Conservation (phyloP, 2,888 invertebrate genomes). For the Lutraria lutraria region DNA sequence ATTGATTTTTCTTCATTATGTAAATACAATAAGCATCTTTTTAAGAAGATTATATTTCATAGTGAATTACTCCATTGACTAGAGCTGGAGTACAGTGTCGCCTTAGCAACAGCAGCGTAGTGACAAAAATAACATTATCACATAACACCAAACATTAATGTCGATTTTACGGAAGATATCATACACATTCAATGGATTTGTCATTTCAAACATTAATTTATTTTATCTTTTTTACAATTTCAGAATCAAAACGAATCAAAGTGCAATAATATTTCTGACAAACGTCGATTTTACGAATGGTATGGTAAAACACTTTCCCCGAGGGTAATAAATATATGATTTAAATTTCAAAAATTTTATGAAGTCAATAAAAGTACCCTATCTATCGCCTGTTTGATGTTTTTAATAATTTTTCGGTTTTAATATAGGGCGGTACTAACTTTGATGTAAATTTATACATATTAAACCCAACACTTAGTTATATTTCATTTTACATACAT, state of each 20-base stretch:
- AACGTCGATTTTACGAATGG: neutral
- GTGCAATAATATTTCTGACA: neutral
- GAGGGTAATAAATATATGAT: constrained; percentile 48
- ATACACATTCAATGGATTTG: neutral
- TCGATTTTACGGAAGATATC: neutral
- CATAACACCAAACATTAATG: neutral
- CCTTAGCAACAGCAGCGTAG: neutral
- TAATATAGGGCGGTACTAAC: constrained; percentile 34
- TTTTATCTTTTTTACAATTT: constrained; percentile 6
- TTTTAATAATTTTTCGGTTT: constrained; percentile 23
- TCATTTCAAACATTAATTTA: neutral
- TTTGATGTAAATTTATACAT: constrained; percentile 48
- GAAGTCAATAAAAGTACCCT: constrained; percentile 26
- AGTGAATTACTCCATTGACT: neutral
- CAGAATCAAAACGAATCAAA: constrained; percentile 1
- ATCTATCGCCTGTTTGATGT: constrained; percentile 1
- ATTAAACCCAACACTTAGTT: constrained; percentile 28
- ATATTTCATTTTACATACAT: constrained; percentile 43
- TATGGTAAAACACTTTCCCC: constrained; percentile 9
- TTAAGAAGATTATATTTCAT: constrained; percentile 9
- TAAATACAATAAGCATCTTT: neutral
- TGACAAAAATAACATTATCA: neutral
- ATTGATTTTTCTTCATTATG: neutral
- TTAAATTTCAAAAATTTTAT: constrained; percentile 57
- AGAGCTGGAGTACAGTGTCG: neutral